phyloP scores from a whole-genome alignment of 2,888 invertebrate species.

The Yponomeuta sedellus region DNA sequence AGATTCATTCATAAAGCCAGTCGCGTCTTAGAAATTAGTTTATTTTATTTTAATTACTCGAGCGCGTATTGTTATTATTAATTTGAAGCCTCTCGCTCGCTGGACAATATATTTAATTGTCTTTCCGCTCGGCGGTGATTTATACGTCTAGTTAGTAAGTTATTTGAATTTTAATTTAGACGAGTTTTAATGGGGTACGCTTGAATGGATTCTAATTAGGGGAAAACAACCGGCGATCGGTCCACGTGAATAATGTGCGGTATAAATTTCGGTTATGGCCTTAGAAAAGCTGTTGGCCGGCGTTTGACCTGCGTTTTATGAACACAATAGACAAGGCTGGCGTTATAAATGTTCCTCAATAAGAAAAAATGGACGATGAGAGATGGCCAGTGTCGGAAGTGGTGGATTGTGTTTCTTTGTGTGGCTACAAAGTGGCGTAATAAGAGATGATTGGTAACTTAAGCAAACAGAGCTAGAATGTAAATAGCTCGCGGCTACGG shows the following conservation, averaged over 20 bases:
- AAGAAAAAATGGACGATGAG: conserved; percentile 52
- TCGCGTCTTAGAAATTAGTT: conserved; percentile 68
- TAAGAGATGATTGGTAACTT: conserved; percentile 1
- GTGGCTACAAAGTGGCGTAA: conserved; percentile 17
- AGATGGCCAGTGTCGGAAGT: conserved; percentile 34
- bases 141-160: conserved; percentile 75
- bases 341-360: conserved; percentile 56
- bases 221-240: conserved; percentile 62
- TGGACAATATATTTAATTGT: conserved; percentile 75
- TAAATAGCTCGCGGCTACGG: not conserved
- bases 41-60: conserved; percentile 75
- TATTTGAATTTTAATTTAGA: conserved; percentile 75
- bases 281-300: conserved; percentile 49
- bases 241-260: conserved; percentile 65
- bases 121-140: conserved; percentile 63
- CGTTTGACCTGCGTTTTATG: conserved; percentile 41
- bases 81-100: conserved; percentile 39
- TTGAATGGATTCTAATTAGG: conserved; percentile 75
- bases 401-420: conserved; percentile 32
- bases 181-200: conserved; percentile 70
- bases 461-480: not conserved
- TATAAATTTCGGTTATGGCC: conserved; percentile 65
- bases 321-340: conserved; percentile 47
- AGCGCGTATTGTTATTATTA: conserved; percentile 69
- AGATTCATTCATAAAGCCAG: conserved; percentile 65